Conservation (phyloP, 2,888 invertebrate genomes). For the Atethmia centrago region DNA sequence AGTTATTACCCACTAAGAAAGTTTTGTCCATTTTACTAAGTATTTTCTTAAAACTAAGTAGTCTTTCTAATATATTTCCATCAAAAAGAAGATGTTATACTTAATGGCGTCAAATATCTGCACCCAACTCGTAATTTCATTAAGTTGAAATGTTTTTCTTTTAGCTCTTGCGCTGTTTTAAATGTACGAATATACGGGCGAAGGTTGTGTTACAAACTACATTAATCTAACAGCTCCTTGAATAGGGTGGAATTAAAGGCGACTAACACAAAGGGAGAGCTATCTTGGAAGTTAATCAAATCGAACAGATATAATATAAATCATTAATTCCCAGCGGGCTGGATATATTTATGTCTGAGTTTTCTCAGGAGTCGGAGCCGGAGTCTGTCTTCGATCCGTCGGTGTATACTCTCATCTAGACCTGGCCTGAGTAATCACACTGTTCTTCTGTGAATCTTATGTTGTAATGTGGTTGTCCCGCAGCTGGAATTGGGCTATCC, state of each 20-base stretch:
- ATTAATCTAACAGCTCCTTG: not conserved
- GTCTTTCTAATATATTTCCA: not conserved
- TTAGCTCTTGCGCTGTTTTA: not conserved
- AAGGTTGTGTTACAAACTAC: not conserved
- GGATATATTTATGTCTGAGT: too few relatives aligned
- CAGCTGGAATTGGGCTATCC: too few relatives aligned
- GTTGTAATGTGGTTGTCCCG: too few relatives aligned
- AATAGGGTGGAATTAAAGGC: not conserved
- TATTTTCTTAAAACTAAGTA: not conserved
- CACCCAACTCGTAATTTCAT: conserved; percentile 1
- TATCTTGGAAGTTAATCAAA: not conserved
- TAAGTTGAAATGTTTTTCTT: not conserved
- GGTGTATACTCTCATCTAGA: too few relatives aligned
- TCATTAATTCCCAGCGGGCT: too few relatives aligned
- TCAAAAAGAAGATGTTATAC: conserved; percentile 25
- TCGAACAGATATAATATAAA: not conserved
- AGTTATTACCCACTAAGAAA: not conserved
- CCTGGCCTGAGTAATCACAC: too few relatives aligned
- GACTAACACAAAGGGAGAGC: not conserved
- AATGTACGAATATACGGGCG: not conserved
- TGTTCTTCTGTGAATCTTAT: too few relatives aligned
- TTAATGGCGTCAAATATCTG: conserved; percentile 33
- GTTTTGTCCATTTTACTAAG: not conserved
- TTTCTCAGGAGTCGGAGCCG: too few relatives aligned
- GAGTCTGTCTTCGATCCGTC: too few relatives aligned